Evolutionary conservation across 1,140 invertebrate genomes (phyloP).

Genomic region (Drosophila kepulauana): DNA sequence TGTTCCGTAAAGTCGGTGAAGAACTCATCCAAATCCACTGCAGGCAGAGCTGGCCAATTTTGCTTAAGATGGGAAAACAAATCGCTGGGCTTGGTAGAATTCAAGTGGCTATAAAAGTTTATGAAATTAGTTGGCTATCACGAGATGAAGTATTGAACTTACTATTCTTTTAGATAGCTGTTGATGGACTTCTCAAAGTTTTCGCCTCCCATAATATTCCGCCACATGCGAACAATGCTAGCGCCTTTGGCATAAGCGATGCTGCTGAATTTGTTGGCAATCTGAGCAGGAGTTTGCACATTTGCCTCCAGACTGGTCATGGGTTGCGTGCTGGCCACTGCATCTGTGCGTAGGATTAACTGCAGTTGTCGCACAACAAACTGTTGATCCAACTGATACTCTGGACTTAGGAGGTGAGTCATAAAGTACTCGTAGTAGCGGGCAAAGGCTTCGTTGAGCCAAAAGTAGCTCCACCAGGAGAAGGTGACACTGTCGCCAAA

Average conservation of each 20-base stretch:
- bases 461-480: slow-evolving; percentile 89
- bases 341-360: slow-evolving; percentile 88
- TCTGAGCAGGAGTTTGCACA: slow-evolving; percentile 84
- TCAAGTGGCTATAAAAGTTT: slow-evolving; percentile 74
- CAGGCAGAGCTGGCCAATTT: slow-evolving; percentile 29
- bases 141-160: slow-evolving; percentile 28
- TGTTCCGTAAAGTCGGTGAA: slow-evolving; percentile 93
- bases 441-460: slow-evolving; percentile 90
- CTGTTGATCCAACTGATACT: slow-evolving; percentile 86
- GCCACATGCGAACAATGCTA: slow-evolving; percentile 91
- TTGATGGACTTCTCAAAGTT: slow-evolving; percentile 88
- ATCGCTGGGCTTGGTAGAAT: slow-evolving; percentile 27
- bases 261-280: slow-evolving; percentile 86
- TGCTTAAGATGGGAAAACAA: slow-evolving; percentile 34
- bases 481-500: slow-evolving; percentile 89
- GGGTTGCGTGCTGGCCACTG: slow-evolving; percentile 87
- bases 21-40: slow-evolving; percentile 47
- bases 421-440: slow-evolving; percentile 89
- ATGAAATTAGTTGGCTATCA: background rate
- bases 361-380: slow-evolving; percentile 89
- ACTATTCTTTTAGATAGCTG: slow-evolving; percentile 87
- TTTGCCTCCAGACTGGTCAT: slow-evolving; percentile 85
- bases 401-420: slow-evolving; percentile 73
- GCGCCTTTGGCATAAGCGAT: slow-evolving; percentile 89
- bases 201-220: slow-evolving; percentile 88